Conservation (phyloP, 2,113 vertebrate species). For the Meriones unguiculatus region DNA sequence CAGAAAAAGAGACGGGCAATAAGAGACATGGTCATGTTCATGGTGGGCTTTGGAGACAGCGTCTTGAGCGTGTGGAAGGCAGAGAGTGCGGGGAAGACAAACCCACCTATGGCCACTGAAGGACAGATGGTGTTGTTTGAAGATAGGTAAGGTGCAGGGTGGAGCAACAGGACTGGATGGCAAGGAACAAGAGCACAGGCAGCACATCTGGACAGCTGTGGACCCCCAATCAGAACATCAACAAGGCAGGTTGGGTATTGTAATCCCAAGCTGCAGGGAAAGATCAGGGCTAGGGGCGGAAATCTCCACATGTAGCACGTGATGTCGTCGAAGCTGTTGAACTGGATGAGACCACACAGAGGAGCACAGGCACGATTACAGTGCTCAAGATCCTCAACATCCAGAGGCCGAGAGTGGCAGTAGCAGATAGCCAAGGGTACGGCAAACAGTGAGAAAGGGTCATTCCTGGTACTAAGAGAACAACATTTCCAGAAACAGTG, state of each 20-base stretch:
- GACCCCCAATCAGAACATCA: neutral
- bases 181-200: neutral
- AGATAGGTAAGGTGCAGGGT: neutral
- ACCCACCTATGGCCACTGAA: neutral
- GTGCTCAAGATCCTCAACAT: neutral
- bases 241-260: neutral
- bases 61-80: neutral
- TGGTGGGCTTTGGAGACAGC: neutral
- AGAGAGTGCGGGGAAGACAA: neutral
- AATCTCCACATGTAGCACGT: neutral
- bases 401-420: neutral
- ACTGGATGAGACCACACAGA: neutral
- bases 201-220: neutral
- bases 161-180: neutral
- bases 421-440: neutral
- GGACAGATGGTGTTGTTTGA: neutral
- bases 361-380: neutral
- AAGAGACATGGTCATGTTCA: neutral
- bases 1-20: neutral
- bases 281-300: neutral
- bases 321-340: neutral
- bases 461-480: neutral
- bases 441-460: neutral
- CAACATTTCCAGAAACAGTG: constrained; percentile 30
- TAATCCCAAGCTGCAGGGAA: constrained; percentile 10